Conservation (phyloP, 1,140 invertebrate species). For the Aphis gossypii region DNA sequence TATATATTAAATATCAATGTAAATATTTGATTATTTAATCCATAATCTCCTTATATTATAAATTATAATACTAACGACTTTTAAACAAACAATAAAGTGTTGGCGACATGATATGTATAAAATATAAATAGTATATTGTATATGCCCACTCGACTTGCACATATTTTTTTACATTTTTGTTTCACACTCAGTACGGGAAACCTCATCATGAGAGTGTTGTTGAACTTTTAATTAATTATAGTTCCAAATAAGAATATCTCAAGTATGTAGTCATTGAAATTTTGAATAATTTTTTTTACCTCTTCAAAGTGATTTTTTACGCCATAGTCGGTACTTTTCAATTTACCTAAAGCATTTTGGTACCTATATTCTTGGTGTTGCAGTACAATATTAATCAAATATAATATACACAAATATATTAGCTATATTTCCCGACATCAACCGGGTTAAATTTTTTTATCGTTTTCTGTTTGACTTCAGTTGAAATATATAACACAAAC, state of each 20-base stretch:
- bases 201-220: neutral
- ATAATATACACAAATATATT: neutral
- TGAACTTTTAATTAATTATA: conserved; percentile 6
- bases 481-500: too few relatives aligned
- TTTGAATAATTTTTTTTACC: neutral
- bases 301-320: conserved; percentile 2
- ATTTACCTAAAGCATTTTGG: neutral
- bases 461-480: too few relatives aligned
- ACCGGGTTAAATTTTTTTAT: too few relatives aligned
- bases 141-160: too few relatives aligned
- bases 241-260: neutral
- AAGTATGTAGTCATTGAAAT: neutral
- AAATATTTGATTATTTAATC: neutral
- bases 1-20: neutral
- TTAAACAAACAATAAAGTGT: neutral
- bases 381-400: neutral
- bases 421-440: too few relatives aligned
- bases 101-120: neutral
- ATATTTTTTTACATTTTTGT: neutral
- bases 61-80: neutral
- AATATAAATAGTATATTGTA: neutral
- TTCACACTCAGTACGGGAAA: neutral
- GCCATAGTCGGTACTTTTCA: neutral
- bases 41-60: neutral
- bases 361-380: neutral